phyloP scores from a whole-genome alignment of 2,888 invertebrate species.

The Pristionchus mayeri region DNA sequence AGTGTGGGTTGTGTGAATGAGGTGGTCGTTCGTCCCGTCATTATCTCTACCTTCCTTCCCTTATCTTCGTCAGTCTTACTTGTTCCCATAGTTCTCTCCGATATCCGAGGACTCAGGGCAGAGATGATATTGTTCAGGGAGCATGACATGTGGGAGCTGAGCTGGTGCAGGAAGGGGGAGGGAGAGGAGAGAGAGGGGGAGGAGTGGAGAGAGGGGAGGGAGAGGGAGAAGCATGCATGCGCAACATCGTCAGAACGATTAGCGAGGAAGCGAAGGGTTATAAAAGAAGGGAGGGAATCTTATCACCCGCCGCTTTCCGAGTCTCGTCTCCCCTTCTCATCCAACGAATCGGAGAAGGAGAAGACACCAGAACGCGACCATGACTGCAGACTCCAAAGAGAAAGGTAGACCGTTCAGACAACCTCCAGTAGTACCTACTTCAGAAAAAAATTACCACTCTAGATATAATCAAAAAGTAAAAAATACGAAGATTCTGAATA shows the following conservation, averaged over 20 bases:
- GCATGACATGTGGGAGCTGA: constrained; percentile 36
- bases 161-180: neutral
- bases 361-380: neutral
- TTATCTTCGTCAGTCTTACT: neutral
- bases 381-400: constrained; percentile 20
- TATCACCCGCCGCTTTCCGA: constrained; percentile 8
- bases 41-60: neutral
- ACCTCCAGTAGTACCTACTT: too few species aligned
- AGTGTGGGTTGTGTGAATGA: neutral
- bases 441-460: too few species aligned
- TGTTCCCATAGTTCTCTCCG: constrained; percentile 23
- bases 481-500: too few species aligned
- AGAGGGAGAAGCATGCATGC: neutral
- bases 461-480: too few species aligned
- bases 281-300: neutral
- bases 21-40: neutral
- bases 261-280: constrained; percentile 17
- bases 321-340: neutral
- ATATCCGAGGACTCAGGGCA: neutral
- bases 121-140: neutral
- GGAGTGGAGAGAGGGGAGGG: neutral
- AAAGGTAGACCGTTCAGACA: too few species aligned
- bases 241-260: constrained; percentile 27
- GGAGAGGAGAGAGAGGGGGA: neutral
- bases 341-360: constrained; percentile 3